phyloP scores from a whole-genome alignment of 1,140 invertebrate species.

The Stratiolaelaps scimitus region DNA sequence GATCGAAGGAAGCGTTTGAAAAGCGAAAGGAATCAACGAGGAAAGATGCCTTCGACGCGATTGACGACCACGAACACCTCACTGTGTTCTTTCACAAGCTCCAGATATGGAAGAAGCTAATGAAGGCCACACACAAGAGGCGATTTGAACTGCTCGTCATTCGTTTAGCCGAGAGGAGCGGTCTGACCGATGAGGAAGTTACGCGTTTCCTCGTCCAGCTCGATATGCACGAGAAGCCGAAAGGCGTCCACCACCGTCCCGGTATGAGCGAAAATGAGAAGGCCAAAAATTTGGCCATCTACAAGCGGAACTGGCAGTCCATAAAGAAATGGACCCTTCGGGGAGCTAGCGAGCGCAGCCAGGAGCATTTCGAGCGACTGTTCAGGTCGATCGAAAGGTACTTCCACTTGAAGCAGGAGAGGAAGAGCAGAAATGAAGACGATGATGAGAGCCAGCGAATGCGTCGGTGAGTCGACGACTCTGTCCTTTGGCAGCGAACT shows the following conservation, averaged over 20 bases:
- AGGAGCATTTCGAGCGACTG: background rate
- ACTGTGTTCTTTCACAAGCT: constrained; percentile 18
- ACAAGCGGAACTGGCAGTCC: background rate
- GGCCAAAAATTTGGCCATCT: background rate
- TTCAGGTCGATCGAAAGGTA: background rate
- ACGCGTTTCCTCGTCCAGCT: background rate
- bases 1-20: background rate
- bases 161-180: background rate
- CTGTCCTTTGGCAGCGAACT: too few species aligned
- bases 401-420: background rate
- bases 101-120: background rate
- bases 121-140: background rate
- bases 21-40: background rate
- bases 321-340: background rate
- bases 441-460: too few species aligned
- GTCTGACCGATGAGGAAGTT: background rate
- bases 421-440: too few species aligned
- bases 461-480: too few species aligned
- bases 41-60: background rate
- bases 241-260: background rate
- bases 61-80: background rate
- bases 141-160: background rate
- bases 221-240: background rate
- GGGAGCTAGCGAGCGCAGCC: background rate
- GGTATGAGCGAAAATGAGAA: constrained; percentile 8